Evolutionary conservation across 2,113 vertebrate species (phyloP).

Genomic region (Psittacula cyanocephala): DNA sequence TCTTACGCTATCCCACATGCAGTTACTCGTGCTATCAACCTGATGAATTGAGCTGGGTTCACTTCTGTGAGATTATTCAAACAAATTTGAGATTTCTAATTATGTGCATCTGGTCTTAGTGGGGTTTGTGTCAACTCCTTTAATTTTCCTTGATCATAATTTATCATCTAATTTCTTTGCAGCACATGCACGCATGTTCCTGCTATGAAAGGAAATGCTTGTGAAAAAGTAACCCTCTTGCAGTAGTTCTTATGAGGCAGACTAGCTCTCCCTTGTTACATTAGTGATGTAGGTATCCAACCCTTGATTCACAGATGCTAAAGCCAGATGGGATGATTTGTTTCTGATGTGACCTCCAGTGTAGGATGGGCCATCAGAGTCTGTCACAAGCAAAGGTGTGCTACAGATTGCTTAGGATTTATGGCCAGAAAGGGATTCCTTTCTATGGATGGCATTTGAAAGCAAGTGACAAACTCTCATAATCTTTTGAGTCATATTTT

Average conservation of each 20-base stretch:
- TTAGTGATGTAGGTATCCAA: rapidly evolving
- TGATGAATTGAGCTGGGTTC: neutral
- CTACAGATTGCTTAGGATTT: neutral
- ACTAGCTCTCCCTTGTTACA: neutral
- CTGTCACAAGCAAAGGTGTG: neutral
- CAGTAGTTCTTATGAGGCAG: neutral
- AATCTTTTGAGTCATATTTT: neutral
- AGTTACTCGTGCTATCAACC: neutral
- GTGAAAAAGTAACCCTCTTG: neutral
- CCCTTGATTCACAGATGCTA: neutral
- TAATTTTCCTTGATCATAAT: neutral
- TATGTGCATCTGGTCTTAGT: neutral
- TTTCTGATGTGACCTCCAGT: neutral
- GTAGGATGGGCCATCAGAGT: neutral
- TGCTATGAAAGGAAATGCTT: neutral
- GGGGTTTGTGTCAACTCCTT: neutral
- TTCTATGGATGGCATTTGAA: neutral
- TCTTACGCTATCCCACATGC: rapidly evolving
- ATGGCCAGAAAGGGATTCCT: neutral
- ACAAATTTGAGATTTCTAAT: neutral
- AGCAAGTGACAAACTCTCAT: neutral
- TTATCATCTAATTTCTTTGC: neutral
- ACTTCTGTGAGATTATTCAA: neutral
- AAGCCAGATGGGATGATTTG: neutral
- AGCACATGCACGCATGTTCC: neutral